Evolutionary conservation across 2,113 vertebrate species (phyloP).

Genomic region (Chlorodrepanis virens): DNA sequence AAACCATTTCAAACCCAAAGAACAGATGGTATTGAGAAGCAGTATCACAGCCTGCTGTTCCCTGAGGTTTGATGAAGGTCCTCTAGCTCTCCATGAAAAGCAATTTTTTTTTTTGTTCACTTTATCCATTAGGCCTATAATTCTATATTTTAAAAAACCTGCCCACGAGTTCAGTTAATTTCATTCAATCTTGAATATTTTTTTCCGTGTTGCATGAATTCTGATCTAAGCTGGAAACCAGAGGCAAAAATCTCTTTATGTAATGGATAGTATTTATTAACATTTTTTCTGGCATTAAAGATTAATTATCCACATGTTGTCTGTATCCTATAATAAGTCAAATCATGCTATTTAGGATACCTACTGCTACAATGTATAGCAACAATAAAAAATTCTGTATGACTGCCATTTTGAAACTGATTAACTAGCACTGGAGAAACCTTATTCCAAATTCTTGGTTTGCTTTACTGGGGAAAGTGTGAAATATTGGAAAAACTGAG

Average conservation of each 20-base stretch:
- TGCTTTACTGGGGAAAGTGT: background rate
- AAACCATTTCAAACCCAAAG: constrained; percentile 46
- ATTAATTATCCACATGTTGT: background rate
- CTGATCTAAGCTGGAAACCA: background rate
- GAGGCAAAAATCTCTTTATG: background rate
- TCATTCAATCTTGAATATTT: background rate
- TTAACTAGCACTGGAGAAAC: background rate
- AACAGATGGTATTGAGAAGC: constrained; percentile 38
- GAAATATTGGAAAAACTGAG: background rate
- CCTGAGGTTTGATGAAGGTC: constrained; percentile 26
- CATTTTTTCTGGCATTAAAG: background rate
- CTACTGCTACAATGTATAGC: background rate
- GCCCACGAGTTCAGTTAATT: background rate
- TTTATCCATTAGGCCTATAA: background rate
- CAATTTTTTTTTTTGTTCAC: background rate
- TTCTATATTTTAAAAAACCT: background rate
- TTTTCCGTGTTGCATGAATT: background rate
- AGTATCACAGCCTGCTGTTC: background rate
- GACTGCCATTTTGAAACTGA: background rate
- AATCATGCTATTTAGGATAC: background rate
- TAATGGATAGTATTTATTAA: background rate
- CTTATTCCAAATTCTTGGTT: background rate
- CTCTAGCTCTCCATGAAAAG: background rate
- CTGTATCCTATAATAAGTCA: background rate
- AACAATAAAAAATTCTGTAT: background rate